Base-by-base conservation (phyloP, 2,797 vertebrate genomes). In the Selene dorsalis region DNA sequence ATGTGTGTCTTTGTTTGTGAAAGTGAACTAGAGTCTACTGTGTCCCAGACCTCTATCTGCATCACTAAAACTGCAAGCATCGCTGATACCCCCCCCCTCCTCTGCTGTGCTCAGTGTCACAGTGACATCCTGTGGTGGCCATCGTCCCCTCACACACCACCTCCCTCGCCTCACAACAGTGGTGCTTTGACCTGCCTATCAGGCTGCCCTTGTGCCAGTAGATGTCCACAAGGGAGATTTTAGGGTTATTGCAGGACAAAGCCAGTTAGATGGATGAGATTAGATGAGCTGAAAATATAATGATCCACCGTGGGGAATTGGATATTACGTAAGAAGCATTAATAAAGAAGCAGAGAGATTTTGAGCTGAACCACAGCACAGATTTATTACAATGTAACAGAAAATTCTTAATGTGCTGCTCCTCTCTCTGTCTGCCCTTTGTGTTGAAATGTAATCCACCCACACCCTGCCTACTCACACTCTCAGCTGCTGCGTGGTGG, bases 31-130 rank as follows among this genome's bases (percentile, higher is more conserved):
- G 30, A 60, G 2, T 10, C 14, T 50, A 11, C n/a, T 28, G 4
- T 50, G 45, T 66, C 59, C 67, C 74, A 53, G 55, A 73, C 24
- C 35, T 57, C 24, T 61, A 52, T 77, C 83, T 86, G 68, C 48
- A 69, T 86, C 76, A 72, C 17, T 63, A 30, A 39, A 67, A 43
- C 69, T 45, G 69, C 72, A 80, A 78, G 70, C 80, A 65, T 72
- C 32, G 32, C 32, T 8, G 32, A 35, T 8, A 35, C 74, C 20
- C 24, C 64, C 45, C 16, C 55, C n/a, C 26, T 5, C 24, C 63
- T 58, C 50, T 38, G 22, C 28, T 17, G 8, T 62, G 16, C 13
- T 48, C 32, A n/a, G 58, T 60, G 64, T 22, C 58, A 84, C 76
- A 82, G 74, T 13, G 65, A 68, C 88, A 14, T 73, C 83, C 17